A percentile compares a stretch with the other conserved stretches of the same genome.
Conservation (phyloP, 2,113 vertebrate species). For the Tragulus kanchil region DNA sequence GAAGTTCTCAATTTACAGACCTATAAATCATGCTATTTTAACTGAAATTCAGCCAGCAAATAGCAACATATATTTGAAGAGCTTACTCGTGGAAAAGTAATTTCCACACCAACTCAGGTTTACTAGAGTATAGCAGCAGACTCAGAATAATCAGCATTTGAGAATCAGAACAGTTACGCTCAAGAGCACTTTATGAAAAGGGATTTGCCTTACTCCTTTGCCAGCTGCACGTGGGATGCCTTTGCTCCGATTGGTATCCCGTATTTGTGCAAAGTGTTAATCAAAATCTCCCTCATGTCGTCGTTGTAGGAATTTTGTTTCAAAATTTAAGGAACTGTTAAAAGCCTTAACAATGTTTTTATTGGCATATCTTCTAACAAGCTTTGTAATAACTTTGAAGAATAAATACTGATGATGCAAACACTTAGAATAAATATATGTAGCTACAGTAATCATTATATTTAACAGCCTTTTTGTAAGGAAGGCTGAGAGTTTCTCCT, state of each 20-base stretch:
- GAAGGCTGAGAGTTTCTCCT: neutral
- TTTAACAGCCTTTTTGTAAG: slow-evolving; percentile 1
- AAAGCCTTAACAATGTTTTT: slow-evolving; percentile 50
- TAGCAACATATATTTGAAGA: slow-evolving; percentile 65
- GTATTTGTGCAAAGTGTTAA: slow-evolving; percentile 94
- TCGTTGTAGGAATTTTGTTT: slow-evolving; percentile 98
- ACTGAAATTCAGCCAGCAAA: slow-evolving; percentile 76
- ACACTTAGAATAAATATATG: neutral
- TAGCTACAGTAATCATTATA: slow-evolving; percentile 7
- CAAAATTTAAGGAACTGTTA: no score
- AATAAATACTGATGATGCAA: slow-evolving; percentile 27
- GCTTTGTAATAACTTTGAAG: slow-evolving; percentile 44
- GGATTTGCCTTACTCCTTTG: slow-evolving; percentile 97
- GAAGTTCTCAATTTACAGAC: slow-evolving; percentile 64
- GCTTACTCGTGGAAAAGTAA: slow-evolving; percentile 59
- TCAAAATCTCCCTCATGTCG: slow-evolving; percentile 94
- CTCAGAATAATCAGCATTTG: slow-evolving; percentile 72
- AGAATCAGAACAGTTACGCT: slow-evolving; percentile 47
- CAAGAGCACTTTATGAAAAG: slow-evolving; percentile 75
- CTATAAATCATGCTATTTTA: slow-evolving; percentile 74
- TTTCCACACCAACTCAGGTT: slow-evolving; percentile 50
- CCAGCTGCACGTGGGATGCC: slow-evolving; percentile 93
- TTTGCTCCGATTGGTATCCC: slow-evolving; percentile 98
- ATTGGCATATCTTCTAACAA: slow-evolving; percentile 31
- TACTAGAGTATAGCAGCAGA: slow-evolving; percentile 76